Base-by-base conservation (phyloP, 2,888 invertebrate species). In the Agrochola lychnidis region DNA sequence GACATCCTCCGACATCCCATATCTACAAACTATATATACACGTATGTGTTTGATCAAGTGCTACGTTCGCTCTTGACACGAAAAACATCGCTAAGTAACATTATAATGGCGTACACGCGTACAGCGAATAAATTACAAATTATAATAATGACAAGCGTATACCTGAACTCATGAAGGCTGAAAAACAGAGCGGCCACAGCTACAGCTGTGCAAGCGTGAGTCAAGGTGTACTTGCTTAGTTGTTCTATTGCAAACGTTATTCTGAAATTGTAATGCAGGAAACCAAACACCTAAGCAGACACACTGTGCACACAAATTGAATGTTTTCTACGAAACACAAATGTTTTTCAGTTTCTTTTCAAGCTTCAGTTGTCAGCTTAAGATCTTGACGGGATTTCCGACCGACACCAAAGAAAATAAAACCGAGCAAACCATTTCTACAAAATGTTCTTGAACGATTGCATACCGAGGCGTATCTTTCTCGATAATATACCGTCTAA, bases 21-120 rank as follows among this genome's bases (percentile, higher is more conserved):
- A 73, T 36, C 66, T 62, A 48, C 62, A 62, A 70, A n/a, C 25
- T 48, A 12, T 30, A 70, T 59, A 48, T 53, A 22, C 76, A 76
- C 16, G 61, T 71, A 45, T 57, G 36, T 87, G 73, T 88, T 88
- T 88, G 78, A 81, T 81, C 87, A 88, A 85, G 81, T 88, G 88
- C 59, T 75, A 67, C 12, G 53, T 78, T 72, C 68, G 80, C 64
- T 88, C 85, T 87, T 87, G 87, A 83, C 87, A 87, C 78, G 68
- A 81, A 86, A 83, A 66, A 77, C 68, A 77, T 66, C 53, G 64
- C 76, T 42, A 25, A 76, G 79, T 73, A 59, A 56, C 51, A 61
- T 30, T 51, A 84, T 85, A 82, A 82, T 79, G 70, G 82, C 68
- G 76, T 66, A 73, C 22, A 71, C 70, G 82, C 68, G 76, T 66